A percentile compares a stretch with the other conserved stretches of the same genome.
Conservation (phyloP, 2,888 invertebrate species). For the Nyleta sp. region DNA sequence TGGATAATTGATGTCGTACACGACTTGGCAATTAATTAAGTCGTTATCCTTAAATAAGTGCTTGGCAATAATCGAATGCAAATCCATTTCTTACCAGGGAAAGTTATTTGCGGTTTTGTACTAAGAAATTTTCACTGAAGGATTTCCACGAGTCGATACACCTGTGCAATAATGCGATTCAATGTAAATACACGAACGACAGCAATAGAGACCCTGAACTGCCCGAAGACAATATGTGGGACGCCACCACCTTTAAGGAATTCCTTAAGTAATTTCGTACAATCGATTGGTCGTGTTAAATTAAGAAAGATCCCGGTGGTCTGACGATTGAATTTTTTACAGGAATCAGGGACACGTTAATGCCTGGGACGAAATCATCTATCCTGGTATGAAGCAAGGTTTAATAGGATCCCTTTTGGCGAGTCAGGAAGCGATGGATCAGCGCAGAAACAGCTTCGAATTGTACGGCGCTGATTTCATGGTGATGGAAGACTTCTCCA, state of each 20-base stretch:
- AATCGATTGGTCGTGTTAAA: too few relatives aligned
- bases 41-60: not conserved
- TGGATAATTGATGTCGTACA: constrained; percentile 27
- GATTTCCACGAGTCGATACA: constrained; percentile 97
- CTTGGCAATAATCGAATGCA: not conserved
- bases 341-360: constrained; percentile 89
- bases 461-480: constrained; percentile 98
- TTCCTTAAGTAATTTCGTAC: constrained; percentile 78
- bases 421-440: constrained; percentile 93
- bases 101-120: constrained; percentile 96
- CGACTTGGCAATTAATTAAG: not conserved
- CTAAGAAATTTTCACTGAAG: constrained; percentile 92
- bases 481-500: constrained; percentile 93
- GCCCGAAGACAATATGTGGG: constrained; percentile 98
- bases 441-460: constrained; percentile 93
- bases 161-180: constrained; percentile 96
- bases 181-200: constrained; percentile 91
- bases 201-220: constrained; percentile 88
- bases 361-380: constrained; percentile 92
- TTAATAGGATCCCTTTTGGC: constrained; percentile 92
- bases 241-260: constrained; percentile 90
- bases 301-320: too few relatives aligned
- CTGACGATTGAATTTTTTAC: constrained; percentile 60
- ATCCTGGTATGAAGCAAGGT: constrained; percentile 93
- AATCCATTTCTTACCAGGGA: constrained; percentile 84